These are phyloP conservation scores for Callyntrura guangdongensis DNA, from an alignment of 2,888 invertebrate genomes.

Conservation along the genomic window DNA sequence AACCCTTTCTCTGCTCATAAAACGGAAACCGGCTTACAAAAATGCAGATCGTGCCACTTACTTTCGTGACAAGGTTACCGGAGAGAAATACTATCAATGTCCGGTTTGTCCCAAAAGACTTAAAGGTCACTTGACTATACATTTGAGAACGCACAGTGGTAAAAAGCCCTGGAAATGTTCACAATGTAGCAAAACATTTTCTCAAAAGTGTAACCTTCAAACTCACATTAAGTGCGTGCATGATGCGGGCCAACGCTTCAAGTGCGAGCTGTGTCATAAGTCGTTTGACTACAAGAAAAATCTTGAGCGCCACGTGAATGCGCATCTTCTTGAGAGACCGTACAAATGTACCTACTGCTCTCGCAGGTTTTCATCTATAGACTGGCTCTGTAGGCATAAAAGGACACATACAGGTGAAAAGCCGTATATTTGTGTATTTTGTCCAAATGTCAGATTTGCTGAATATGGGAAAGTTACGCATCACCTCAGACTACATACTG, in stretches of 20 bases:
- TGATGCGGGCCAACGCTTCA: neutral
- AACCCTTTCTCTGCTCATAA: too few species aligned
- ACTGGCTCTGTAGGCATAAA: constrained; percentile 2
- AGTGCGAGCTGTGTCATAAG: constrained; percentile 11
- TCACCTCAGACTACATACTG: neutral
- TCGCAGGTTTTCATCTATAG: neutral
- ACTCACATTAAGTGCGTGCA: neutral
- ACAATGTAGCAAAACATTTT: constrained; percentile 7
- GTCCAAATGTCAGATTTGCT: constrained; percentile 4
- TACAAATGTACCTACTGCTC: neutral
- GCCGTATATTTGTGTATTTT: neutral
- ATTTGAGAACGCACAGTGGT: constrained; percentile 14
- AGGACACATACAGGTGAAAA: too few species aligned
- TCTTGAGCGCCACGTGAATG: neutral
- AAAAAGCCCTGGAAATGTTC: neutral
- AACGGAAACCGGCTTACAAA: constrained; percentile 38
- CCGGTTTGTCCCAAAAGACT: neutral
- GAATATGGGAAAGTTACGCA: neutral
- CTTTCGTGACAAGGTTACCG: constrained; percentile 12
- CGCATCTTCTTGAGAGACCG: neutral
- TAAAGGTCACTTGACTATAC: constrained; percentile 33
- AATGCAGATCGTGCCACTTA: constrained; percentile 24
- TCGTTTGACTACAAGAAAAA: constrained; percentile 36
- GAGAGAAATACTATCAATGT: constrained; percentile 39
- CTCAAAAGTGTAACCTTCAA: neutral